phyloP scores from a whole-genome alignment of 92 coral and sea anemone genomes.

The Palythoa grandiflora region DNA sequence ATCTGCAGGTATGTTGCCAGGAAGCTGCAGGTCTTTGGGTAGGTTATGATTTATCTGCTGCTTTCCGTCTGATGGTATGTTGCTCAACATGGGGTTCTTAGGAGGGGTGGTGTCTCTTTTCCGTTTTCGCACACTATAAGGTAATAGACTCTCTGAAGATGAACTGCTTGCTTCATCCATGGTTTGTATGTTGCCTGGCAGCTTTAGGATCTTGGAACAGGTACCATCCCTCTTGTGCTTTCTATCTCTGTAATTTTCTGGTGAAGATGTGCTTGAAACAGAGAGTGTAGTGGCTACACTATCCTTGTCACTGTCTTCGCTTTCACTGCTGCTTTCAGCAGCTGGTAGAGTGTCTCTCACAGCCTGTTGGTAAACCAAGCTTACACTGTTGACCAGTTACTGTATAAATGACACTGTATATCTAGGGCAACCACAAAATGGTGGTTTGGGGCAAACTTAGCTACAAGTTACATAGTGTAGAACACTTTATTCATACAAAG shows the following conservation, averaged over 20 bases:
- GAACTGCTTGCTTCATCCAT: not conserved
- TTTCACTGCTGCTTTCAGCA: not conserved
- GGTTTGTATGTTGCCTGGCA: constrained; percentile 17
- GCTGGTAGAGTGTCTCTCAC: constrained; percentile 22
- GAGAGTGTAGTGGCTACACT: constrained; percentile 18
- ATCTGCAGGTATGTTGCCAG: constrained; percentile 1
- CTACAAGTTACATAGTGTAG: not conserved
- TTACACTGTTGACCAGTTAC: constrained; percentile 15
- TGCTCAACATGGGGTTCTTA: not conserved
- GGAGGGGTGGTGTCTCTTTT: constrained; percentile 21
- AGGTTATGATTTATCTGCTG: constrained; percentile 1
- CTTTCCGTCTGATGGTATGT: not conserved
- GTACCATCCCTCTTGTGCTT: constrained; percentile 14
- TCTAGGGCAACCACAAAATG: constrained; percentile 1
- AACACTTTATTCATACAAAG: constrained; percentile 16
- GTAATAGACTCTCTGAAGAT: constrained; percentile 7
- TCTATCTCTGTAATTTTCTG: constrained; percentile 3
- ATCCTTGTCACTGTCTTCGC: not conserved
- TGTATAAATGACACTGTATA: not conserved
- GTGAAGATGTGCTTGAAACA: constrained; percentile 11
- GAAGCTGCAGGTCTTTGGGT: constrained; percentile 33
- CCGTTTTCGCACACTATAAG: constrained; percentile 4
- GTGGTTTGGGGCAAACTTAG: not conserved
- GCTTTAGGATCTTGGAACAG: constrained; percentile 3
- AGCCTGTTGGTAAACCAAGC: constrained; percentile 13